A percentile compares a stretch with the other conserved stretches of the same genome.
phyloP scores from a whole-genome alignment of 2,797 vertebrate species.

The Lutjanus argentimaculatus region DNA sequence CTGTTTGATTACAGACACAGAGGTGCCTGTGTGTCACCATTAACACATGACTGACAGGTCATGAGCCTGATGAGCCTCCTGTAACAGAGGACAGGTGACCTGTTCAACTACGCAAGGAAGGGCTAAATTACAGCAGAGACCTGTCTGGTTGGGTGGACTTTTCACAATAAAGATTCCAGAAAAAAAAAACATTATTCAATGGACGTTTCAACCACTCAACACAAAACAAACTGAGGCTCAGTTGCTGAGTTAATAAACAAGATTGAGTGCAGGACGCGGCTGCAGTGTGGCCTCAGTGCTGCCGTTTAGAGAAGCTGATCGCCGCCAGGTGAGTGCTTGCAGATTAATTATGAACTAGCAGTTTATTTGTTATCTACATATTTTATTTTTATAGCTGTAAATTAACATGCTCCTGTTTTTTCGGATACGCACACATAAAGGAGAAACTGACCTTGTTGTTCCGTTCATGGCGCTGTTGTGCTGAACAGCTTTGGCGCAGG shows the following conservation, averaged over 20 bases:
- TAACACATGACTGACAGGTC: constrained; percentile 4
- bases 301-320: too few species aligned
- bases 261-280: neutral
- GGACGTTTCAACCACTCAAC: neutral
- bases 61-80: neutral
- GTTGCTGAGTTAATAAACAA: neutral
- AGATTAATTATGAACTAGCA: neutral
- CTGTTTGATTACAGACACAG: neutral
- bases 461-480: neutral
- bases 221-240: neutral
- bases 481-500: neutral
- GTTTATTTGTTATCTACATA: neutral
- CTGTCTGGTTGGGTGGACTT: neutral
- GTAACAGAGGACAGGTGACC: neutral
- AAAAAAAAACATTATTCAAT: neutral
- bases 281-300: neutral
- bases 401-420: neutral
- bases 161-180: neutral
- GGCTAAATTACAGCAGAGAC: neutral
- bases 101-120: neutral
- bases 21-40: neutral
- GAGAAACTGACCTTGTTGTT: neutral
- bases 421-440: neutral
- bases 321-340: constrained; percentile 20
- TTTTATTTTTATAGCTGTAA: neutral